Evolutionary conservation across 2,113 vertebrate genomes (phyloP), one percentile per base, ranked within the genome.

Genomic region (Ceyx cyanopectus): DNA sequence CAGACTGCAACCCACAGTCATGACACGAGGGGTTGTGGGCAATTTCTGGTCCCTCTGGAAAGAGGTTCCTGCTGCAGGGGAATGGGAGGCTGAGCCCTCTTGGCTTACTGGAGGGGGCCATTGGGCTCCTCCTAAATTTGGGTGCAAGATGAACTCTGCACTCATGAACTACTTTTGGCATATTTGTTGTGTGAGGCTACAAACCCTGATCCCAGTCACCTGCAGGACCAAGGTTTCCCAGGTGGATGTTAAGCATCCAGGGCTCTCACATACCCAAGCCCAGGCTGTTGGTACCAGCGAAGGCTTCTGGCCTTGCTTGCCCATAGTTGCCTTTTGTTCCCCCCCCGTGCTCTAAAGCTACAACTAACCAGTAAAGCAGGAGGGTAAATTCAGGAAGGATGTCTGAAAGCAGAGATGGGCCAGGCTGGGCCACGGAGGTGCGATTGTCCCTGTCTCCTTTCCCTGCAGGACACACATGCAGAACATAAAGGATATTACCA

Each of bases 401-500:
- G 51, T 9, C 45, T 34, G 79, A 37, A 43, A 65, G 54, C 66
- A 34, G 56, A 14, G n/a, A 6, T 22, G 34, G 58, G n/a, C 41
- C 18, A 30, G 37, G 41, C 56, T 26, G 32, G 45, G 34, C 0
- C 1, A 65, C 16, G 6, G 2, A 26, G 17, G 19, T 48, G 37
- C 2, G 9, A 93, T 20, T 7, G 10, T 14, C 24, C 29, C 43
- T 7, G 0, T 91, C 41, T 90, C 32, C 80, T 41, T 78, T 54
- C 69, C 89, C 84, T 12, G 1, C 97, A 99, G 99, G 98, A 99
- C 99, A 17, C 99, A 99, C 97, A 99, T 99, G 99, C 99, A 99
- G 97, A 99, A 99, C 97, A 99, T 99, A 89, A 99, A 99, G 93
- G 99, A 99, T 96, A 99, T 99, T 96, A 99, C 99, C 93, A 98